A percentile compares a stretch with the other conserved stretches of the same genome.
These are phyloP conservation scores for Condylostylus longicornis DNA, from an alignment of 1,140 invertebrate species.

Conservation along the genomic window DNA sequence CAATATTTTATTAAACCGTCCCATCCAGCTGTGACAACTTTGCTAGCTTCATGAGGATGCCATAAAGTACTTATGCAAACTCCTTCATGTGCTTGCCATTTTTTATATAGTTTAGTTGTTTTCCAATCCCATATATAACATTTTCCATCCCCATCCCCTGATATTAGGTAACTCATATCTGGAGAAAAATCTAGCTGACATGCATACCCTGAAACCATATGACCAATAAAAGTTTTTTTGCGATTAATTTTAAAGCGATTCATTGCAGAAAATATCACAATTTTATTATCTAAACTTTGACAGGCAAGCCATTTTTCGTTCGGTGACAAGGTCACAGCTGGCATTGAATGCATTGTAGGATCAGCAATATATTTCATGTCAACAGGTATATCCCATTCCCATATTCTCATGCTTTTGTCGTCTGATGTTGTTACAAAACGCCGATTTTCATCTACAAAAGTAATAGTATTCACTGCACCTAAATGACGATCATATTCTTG, in stretches of 20 bases:
- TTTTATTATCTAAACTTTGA: conserved; percentile 99
- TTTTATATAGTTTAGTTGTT: conserved; percentile 91
- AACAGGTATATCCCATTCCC: conserved; percentile 99
- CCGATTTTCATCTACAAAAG: conserved; percentile 96
- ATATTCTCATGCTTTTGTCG: conserved; percentile 95
- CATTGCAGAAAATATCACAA: conserved; percentile 92
- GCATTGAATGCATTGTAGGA: conserved; percentile 98
- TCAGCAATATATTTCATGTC: conserved; percentile 99
- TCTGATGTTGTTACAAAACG: conserved; percentile 97
- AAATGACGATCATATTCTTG: conserved; percentile 99
- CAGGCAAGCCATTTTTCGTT: conserved; percentile 99
- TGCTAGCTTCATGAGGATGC: conserved; percentile 98
- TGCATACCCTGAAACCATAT: conserved; percentile 99
- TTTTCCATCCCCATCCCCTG: conserved; percentile 99
- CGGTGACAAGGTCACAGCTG: conserved; percentile 82
- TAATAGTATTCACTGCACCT: conserved; percentile 96
- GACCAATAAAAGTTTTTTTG: conserved; percentile 95
- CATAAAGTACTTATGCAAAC: conserved; percentile 89
- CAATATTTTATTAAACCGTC: conserved; percentile 97
- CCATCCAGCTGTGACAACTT: conserved; percentile 93
- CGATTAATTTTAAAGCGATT: conserved; percentile 95
- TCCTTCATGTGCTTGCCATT: conserved; percentile 97
- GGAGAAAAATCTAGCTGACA: conserved; percentile 95
- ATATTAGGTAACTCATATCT: conserved; percentile 97
- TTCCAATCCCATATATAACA: conserved; percentile 99